A percentile compares a stretch with the other conserved stretches of the same genome.
Evolutionary conservation across 2,113 vertebrate genomes (phyloP).

Genomic region (Nycticryphes semicollaris): DNA sequence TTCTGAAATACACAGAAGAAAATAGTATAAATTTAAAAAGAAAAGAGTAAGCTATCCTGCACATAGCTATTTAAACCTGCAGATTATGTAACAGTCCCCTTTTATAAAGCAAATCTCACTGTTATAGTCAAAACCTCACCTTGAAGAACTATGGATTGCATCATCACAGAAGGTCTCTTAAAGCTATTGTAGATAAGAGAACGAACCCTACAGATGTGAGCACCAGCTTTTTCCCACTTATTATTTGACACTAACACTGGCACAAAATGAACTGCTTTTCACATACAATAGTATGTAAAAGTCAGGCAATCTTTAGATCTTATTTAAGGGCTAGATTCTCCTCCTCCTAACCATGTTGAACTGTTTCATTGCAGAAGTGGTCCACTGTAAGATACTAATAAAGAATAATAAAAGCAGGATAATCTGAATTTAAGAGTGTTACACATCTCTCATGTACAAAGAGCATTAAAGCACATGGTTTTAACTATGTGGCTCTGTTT

Average conservation of each 20-base stretch:
- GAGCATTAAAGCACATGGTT: background rate
- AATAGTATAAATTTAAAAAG: background rate
- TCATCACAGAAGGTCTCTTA: background rate
- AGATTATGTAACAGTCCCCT: background rate
- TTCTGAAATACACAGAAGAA: background rate
- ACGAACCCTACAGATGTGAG: background rate
- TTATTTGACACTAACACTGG: background rate
- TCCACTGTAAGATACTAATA: background rate
- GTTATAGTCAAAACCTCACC: background rate
- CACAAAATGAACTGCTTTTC: background rate
- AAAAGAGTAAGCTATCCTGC: background rate
- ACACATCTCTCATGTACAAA: background rate
- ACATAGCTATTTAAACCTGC: background rate
- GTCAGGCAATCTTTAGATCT: background rate
- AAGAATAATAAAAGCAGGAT: background rate
- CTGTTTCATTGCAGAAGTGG: background rate
- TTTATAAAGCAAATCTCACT: background rate
- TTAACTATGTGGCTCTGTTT: background rate
- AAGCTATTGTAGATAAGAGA: background rate
- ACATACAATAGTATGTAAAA: background rate
- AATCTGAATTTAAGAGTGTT: background rate
- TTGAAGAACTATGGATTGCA: background rate
- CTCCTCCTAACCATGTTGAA: background rate
- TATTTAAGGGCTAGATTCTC: background rate
- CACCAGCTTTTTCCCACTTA: background rate